These are phyloP conservation scores for Bradynema listronoti DNA, from an alignment of 1,140 invertebrate genomes.

Conservation along the genomic window DNA sequence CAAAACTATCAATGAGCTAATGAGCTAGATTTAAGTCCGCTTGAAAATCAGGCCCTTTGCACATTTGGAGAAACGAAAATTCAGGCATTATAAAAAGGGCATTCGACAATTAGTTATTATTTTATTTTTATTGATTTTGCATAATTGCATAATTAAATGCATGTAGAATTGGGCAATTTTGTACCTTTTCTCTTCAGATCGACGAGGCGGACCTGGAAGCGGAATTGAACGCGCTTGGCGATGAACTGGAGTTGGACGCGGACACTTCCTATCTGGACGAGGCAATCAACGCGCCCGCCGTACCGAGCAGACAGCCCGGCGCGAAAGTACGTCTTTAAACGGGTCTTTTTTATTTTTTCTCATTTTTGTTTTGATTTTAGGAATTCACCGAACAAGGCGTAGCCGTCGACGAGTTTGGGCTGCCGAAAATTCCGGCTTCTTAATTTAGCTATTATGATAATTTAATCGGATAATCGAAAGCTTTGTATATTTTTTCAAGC, in stretches of 20 bases:
- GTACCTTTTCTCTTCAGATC: constrained; percentile 60
- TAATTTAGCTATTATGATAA: too few species aligned
- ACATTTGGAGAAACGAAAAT: too few species aligned
- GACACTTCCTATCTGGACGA: constrained; percentile 89
- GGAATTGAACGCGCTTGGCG: constrained; percentile 88
- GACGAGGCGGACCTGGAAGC: constrained; percentile 94
- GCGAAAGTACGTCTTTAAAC: constrained; percentile 61
- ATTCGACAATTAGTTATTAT: too few species aligned
- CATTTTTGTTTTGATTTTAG: constrained; percentile 33
- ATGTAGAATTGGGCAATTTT: too few species aligned
- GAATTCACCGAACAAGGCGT: constrained; percentile 64
- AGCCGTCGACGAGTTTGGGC: constrained; percentile 91
- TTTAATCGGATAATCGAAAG: too few species aligned
- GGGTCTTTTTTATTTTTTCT: constrained; percentile 60
- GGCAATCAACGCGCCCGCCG: constrained; percentile 68
- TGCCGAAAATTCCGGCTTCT: constrained; percentile 71
- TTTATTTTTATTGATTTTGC: too few species aligned
- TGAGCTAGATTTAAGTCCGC: too few species aligned
- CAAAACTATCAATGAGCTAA: too few species aligned
- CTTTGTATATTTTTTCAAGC: too few species aligned
- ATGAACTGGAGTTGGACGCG: constrained; percentile 87
- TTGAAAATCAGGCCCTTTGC: too few species aligned
- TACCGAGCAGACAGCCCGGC: constrained; percentile 70
- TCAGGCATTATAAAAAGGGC: too few species aligned
- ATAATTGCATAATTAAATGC: too few species aligned